These are phyloP conservation scores for Trochalopteron elliotii DNA, from an alignment of 2,113 vertebrate genomes.

Conservation along the genomic window DNA sequence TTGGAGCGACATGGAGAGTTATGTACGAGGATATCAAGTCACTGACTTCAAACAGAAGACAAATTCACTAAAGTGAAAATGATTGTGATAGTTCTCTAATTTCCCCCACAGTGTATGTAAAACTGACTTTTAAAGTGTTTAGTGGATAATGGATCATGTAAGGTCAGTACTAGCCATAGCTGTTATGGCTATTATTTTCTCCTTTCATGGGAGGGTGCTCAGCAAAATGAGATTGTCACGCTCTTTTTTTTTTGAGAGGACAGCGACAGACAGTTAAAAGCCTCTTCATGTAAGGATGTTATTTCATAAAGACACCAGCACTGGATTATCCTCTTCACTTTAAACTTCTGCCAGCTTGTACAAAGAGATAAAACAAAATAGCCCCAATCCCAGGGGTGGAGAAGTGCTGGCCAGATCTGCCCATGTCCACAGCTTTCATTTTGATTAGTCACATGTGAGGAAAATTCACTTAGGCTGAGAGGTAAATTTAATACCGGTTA, in stretches of 20 bases:
- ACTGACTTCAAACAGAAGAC: slow-evolving; percentile 69
- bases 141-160: slow-evolving; percentile 82
- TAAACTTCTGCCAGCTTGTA: slow-evolving; percentile 89
- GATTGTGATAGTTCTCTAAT: slow-evolving; percentile 73
- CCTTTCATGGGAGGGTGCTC: slow-evolving; percentile 84
- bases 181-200: slow-evolving; percentile 81
- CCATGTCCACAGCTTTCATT: slow-evolving; percentile 94
- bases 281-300: slow-evolving; percentile 88
- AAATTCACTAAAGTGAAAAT: slow-evolving; percentile 77
- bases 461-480: slow-evolving; percentile 94
- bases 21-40: slow-evolving; percentile 66
- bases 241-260: slow-evolving; percentile 77
- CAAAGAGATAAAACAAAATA: slow-evolving; percentile 92
- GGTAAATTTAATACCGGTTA: slow-evolving; percentile 90
- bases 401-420: slow-evolving; percentile 81
- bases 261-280: slow-evolving; percentile 87
- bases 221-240: slow-evolving; percentile 86
- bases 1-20: not conserved
- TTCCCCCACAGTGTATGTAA: slow-evolving; percentile 76
- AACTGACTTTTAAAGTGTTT: slow-evolving; percentile 83
- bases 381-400: slow-evolving; percentile 84
- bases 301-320: slow-evolving; percentile 87
- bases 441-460: slow-evolving; percentile 94
- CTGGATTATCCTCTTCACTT: slow-evolving; percentile 87
- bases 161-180: slow-evolving; percentile 79